phyloP scores from a whole-genome alignment of 2,888 invertebrate species.

The Dasysyrphus tricinctus region DNA sequence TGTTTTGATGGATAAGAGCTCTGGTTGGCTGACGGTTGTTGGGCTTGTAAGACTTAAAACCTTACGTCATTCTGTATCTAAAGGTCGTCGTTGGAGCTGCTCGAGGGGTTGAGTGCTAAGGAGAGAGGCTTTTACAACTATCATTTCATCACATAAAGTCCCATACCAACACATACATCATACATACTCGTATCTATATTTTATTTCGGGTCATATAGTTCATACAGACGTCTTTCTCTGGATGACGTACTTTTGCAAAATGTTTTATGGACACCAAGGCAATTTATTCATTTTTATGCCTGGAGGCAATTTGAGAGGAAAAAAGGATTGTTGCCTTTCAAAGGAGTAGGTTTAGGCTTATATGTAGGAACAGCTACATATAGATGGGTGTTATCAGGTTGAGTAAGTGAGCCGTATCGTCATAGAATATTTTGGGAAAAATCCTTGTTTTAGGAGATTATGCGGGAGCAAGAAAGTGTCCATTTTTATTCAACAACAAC shows the following conservation, averaged over 20 bases:
- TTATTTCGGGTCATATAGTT: slow-evolving; percentile 71
- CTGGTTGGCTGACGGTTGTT: slow-evolving; percentile 30
- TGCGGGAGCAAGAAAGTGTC: slow-evolving; percentile 25
- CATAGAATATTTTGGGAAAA: slow-evolving; percentile 11
- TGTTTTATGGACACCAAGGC: slow-evolving; percentile 63
- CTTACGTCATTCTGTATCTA: slow-evolving; percentile 16
- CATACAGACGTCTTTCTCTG: slow-evolving; percentile 43
- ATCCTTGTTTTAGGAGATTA: slow-evolving; percentile 29
- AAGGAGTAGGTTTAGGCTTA: background rate
- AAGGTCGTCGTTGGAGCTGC: background rate
- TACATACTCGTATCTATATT: slow-evolving; percentile 51
- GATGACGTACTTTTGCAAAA: slow-evolving; percentile 70
- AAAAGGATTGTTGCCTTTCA: slow-evolving; percentile 63
- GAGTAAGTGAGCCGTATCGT: slow-evolving; percentile 33
- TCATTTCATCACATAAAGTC: slow-evolving; percentile 35
- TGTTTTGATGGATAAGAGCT: slow-evolving; percentile 69
- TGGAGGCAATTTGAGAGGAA: slow-evolving; percentile 52
- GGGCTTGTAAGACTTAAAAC: background rate
- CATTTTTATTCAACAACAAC: slow-evolving; percentile 8
- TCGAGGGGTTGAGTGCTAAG: slow-evolving; percentile 41
- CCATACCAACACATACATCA: background rate
- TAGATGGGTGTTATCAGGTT: background rate
- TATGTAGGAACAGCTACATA: background rate
- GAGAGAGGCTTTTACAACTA: slow-evolving; percentile 63
- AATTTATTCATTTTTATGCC: slow-evolving; percentile 70